Percentiles rank a stretch among this genome's conserved stretches.
These are phyloP conservation scores for Anoncus sp. DNA, from an alignment of 2,888 invertebrate species.

Conservation along the genomic window DNA sequence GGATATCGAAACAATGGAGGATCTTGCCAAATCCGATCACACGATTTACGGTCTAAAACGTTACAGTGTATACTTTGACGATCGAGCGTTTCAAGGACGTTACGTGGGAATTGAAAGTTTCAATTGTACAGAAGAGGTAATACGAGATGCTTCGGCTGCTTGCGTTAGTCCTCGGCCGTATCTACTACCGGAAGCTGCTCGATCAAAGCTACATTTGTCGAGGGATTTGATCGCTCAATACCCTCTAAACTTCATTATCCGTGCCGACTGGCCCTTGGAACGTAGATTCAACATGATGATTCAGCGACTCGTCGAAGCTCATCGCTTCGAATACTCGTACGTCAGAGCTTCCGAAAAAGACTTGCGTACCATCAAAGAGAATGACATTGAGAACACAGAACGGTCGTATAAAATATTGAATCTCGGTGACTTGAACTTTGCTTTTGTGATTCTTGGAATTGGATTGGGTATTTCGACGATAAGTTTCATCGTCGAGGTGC, in stretches of 20 bases:
- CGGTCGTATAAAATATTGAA: not conserved
- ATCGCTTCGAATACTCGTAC: not conserved
- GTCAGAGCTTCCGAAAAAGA: not conserved
- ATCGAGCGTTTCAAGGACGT: slow-evolving; percentile 3
- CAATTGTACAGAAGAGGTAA: slow-evolving; percentile 17
- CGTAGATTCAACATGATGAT: not conserved
- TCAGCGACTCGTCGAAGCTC: not conserved
- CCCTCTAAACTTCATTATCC: not conserved
- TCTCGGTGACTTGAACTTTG: slow-evolving; percentile 11
- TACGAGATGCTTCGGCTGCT: not conserved
- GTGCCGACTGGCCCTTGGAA: slow-evolving; percentile 35
- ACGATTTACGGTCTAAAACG: not conserved
- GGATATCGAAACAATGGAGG: not conserved
- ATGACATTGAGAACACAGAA: not conserved
- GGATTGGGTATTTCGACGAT: slow-evolving; percentile 8
- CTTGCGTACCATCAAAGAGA: not conserved
- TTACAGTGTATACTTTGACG: not conserved
- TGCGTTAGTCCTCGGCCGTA: too few species aligned
- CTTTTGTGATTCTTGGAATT: slow-evolving; percentile 28
- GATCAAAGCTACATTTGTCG: slow-evolving; percentile 5
- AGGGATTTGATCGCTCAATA: not conserved
- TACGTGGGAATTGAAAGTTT: not conserved
- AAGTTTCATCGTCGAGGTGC: slow-evolving; percentile 12
- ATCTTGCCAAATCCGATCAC: slow-evolving; percentile 25
- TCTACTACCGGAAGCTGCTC: too few species aligned